Evolutionary conservation across 2,797 vertebrate genomes (phyloP).

Genomic region (Peromyscus attwateri): DNA sequence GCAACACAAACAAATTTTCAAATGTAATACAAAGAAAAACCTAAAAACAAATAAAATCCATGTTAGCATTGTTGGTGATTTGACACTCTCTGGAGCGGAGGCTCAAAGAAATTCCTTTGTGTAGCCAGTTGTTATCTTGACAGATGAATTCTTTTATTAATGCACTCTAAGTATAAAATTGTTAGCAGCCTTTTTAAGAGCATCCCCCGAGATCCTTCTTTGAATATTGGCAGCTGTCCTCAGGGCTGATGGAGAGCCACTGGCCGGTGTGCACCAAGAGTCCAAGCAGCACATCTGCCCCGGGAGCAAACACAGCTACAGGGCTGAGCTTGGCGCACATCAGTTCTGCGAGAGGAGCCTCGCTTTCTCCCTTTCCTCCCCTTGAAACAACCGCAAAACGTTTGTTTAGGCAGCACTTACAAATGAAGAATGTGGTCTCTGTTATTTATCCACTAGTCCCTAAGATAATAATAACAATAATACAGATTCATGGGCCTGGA

Average conservation of each 20-base stretch:
- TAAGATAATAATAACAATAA: neutral
- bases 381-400: neutral
- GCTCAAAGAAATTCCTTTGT: neutral
- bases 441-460: neutral
- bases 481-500: neutral
- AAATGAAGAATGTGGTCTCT: neutral
- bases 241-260: neutral
- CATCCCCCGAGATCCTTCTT: neutral
- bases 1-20: neutral
- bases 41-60: neutral
- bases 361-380: neutral
- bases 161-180: neutral
- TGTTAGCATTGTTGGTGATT: neutral
- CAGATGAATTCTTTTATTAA: neutral
- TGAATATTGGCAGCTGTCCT: neutral
- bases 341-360: rapidly evolving
- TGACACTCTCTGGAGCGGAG: neutral
- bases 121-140: neutral
- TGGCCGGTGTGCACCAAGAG: rapidly evolving
- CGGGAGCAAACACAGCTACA: too few species aligned
- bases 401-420: neutral
- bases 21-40: neutral
- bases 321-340: neutral
- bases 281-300: neutral
- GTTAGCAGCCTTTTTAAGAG: neutral